A percentile compares a stretch with the other conserved stretches of the same genome.
These are phyloP conservation scores for Exocentrus adspersus DNA, from an alignment of 2,888 invertebrate species.

Conservation along the genomic window DNA sequence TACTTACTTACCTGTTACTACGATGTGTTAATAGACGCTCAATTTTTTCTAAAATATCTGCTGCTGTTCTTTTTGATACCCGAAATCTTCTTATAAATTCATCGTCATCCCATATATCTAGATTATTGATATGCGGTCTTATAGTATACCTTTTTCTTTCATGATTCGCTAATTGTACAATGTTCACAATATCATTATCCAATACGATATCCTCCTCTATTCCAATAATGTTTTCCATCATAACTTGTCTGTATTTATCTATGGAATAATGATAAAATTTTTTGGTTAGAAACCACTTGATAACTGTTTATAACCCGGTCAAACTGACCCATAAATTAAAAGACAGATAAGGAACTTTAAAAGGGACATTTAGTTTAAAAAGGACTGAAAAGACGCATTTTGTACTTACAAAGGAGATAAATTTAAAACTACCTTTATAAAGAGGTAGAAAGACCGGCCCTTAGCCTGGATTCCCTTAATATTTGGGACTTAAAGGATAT, in stretches of 20 bases:
- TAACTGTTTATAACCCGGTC: neutral
- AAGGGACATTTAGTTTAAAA: neutral
- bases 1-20: neutral
- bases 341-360: neutral
- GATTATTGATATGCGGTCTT: neutral
- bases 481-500: too few species aligned
- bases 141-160: too few species aligned
- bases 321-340: neutral
- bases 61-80: neutral
- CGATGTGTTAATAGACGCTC: neutral
- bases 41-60: neutral
- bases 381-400: neutral
- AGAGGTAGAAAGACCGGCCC: neutral
- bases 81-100: neutral
- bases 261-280: too few species aligned
- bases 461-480: too few species aligned
- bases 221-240: too few species aligned
- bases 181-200: neutral
- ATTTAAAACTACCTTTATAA: too few species aligned
- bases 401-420: neutral
- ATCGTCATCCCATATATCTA: neutral
- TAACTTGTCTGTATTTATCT: too few species aligned
- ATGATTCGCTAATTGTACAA: neutral
- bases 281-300: too few species aligned
- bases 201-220: too few species aligned